Conservation (phyloP, 2,113 vertebrate genomes). For the Cygnus buccinator region DNA sequence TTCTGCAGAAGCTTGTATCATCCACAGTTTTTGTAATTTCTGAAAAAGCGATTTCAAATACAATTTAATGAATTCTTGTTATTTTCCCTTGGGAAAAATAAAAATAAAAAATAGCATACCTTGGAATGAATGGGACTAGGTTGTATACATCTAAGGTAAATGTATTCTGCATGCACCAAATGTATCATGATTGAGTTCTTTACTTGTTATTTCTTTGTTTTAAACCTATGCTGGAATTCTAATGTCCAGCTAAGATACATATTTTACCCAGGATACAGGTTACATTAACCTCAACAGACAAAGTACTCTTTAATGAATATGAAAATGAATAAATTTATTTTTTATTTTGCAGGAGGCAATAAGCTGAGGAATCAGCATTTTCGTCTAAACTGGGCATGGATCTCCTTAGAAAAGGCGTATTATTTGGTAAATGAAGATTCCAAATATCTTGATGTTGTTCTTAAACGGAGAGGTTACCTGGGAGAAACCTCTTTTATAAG, state of each 20-base stretch:
- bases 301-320: constrained; percentile 53
- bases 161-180: not conserved
- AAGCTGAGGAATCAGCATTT: constrained; percentile 90
- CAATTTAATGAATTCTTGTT: not conserved
- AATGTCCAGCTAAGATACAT: not conserved
- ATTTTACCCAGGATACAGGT: not conserved
- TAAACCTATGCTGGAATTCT: not conserved
- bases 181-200: not conserved
- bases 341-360: constrained; percentile 88
- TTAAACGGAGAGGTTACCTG: constrained; percentile 91
- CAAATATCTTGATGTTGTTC: constrained; percentile 88
- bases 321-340: not conserved
- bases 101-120: not conserved
- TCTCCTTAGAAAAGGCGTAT: constrained; percentile 91
- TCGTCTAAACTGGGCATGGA: constrained; percentile 94
- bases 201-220: not conserved
- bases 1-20: not conserved
- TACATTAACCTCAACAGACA: not conserved
- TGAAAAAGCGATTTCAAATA: not conserved
- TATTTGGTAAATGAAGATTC: constrained; percentile 90
- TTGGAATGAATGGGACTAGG: not conserved
- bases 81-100: not conserved
- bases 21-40: not conserved
- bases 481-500: constrained; percentile 96
- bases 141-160: not conserved